A percentile compares a stretch with the other conserved stretches of the same genome.
Evolutionary conservation across 2,113 vertebrate genomes (phyloP).

Genomic region (Athene noctua): DNA sequence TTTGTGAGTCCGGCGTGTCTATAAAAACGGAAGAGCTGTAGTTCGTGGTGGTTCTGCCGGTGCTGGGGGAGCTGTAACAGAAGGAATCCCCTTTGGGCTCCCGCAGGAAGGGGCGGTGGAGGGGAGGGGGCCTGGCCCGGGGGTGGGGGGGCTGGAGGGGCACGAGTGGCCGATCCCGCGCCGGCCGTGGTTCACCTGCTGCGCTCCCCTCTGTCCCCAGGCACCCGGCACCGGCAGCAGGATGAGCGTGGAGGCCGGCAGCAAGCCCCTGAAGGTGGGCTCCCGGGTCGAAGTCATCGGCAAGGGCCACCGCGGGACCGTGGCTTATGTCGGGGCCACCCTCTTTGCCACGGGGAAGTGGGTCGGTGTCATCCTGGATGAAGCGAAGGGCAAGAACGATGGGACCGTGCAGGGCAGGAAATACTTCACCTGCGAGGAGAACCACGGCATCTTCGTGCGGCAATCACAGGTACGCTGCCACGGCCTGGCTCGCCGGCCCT

Average conservation of each 20-base stretch:
- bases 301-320: constrained; percentile 91
- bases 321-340: constrained; percentile 93
- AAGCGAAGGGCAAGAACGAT: constrained; percentile 95
- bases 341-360: constrained; percentile 96
- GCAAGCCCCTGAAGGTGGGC: constrained; percentile 87
- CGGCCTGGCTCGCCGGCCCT: too few species aligned
- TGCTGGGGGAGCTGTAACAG: fast-evolving
- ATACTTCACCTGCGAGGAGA: constrained; percentile 94
- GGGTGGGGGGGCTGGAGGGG: not conserved
- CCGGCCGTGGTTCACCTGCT: not conserved
- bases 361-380: constrained; percentile 96
- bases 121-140: fast-evolving
- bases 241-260: constrained; percentile 87
- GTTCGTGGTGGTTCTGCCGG: not conserved
- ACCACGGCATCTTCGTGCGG: constrained; percentile 94
- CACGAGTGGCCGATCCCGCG: fast-evolving
- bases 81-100: not conserved
- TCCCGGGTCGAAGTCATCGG: constrained; percentile 96
- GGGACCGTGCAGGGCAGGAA: constrained; percentile 94
- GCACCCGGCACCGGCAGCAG: constrained; percentile 82
- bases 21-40: not conserved
- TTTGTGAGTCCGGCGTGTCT: not conserved
- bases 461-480: constrained; percentile 86
- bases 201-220: constrained; percentile 45
- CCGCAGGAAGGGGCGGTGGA: fast-evolving